Evolutionary conservation across 2,888 invertebrate genomes (phyloP).

Genomic region (Tuta absoluta): DNA sequence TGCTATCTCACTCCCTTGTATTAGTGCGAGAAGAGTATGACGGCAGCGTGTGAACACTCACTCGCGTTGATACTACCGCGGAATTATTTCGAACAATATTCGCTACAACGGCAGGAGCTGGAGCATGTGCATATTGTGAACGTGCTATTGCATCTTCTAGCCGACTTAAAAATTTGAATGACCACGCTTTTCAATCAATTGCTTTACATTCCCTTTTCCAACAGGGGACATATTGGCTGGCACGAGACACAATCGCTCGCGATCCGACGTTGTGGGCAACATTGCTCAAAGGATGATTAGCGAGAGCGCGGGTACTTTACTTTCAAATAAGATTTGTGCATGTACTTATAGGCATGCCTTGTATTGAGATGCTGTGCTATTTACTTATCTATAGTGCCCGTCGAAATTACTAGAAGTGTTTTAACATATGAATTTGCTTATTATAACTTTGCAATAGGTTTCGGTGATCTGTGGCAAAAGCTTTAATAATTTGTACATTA

Average conservation of each 20-base stretch:
- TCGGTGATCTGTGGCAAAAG: too few relatives aligned
- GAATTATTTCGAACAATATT: too few relatives aligned
- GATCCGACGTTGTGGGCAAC: slow-evolving; percentile 74
- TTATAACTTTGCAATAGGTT: too few relatives aligned
- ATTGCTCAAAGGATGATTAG: slow-evolving; percentile 68
- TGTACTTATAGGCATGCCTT: slow-evolving; percentile 1
- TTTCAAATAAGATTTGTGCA: slow-evolving; percentile 1
- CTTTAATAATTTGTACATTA: too few relatives aligned
- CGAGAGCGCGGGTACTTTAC: slow-evolving; percentile 62
- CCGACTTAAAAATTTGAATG: too few relatives aligned
- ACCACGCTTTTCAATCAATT: neutral
- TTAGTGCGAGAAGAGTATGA: too few relatives aligned
- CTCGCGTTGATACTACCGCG: too few relatives aligned
- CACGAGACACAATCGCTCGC: slow-evolving; percentile 67
- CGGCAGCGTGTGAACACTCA: too few relatives aligned
- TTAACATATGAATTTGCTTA: neutral
- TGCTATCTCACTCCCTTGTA: too few relatives aligned
- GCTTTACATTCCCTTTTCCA: slow-evolving; percentile 26
- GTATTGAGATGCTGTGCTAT: neutral
- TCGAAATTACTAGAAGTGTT: neutral
- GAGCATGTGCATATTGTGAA: too few relatives aligned
- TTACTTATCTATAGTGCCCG: slow-evolving; percentile 4
- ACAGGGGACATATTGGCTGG: slow-evolving; percentile 66
- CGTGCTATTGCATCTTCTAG: too few relatives aligned
- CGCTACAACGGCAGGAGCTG: too few relatives aligned